These are phyloP conservation scores for Oryzias dopingdopingensis DNA, from an alignment of 2,797 vertebrate species.

Conservation along the genomic window DNA sequence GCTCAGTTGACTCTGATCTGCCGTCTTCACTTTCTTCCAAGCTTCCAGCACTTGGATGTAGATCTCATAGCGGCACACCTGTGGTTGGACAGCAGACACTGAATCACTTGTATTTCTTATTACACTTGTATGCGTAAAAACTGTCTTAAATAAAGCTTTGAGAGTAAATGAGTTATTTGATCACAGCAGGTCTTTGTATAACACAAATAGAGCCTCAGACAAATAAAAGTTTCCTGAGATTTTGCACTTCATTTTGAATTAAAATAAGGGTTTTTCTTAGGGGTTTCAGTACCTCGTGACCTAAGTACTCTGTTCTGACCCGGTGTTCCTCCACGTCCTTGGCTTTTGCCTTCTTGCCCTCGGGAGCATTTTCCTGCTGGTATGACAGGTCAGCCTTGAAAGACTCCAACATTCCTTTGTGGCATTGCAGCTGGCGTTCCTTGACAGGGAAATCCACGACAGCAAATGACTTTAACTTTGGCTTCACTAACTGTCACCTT, in stretches of 20 bases:
- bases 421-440: conserved; percentile 86
- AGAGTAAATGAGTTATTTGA: too few species aligned
- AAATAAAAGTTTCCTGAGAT: too few species aligned
- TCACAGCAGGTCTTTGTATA: too few species aligned
- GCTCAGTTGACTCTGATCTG: conserved; percentile 7
- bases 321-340: conserved; percentile 85
- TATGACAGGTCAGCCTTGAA: conserved; percentile 78
- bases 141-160: too few species aligned
- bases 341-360: conserved; percentile 74
- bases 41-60: conserved; percentile 80
- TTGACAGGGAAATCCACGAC: conserved; percentile 38
- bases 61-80: conserved; percentile 86
- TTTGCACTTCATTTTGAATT: too few species aligned
- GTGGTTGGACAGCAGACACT: conserved; percentile 17
- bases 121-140: neutral
- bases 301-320: conserved; percentile 82
- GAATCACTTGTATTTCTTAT: conserved; percentile 6
- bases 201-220: too few species aligned
- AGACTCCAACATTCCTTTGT: conserved; percentile 80
- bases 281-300: conserved; percentile 76
- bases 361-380: conserved; percentile 74
- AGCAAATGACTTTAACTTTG: neutral
- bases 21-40: conserved; percentile 59
- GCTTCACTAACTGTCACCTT: too few species aligned
- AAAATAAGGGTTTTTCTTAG: too few species aligned